These are phyloP conservation scores for Cydia fagiglandana DNA, from an alignment of 1,140 invertebrate species.

Conservation along the genomic window DNA sequence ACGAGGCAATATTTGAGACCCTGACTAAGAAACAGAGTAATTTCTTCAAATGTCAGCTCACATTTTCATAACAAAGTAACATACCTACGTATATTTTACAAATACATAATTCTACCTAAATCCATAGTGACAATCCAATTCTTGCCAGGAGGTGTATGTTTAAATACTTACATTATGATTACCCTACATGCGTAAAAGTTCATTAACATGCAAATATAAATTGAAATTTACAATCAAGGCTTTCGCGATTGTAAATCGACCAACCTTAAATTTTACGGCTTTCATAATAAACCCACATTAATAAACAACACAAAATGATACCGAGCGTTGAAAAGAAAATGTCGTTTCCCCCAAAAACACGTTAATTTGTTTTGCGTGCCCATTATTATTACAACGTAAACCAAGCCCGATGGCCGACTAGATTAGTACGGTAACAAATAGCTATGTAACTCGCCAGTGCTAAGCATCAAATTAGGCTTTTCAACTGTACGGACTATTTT, in stretches of 20 bases:
- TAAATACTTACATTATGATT: neutral
- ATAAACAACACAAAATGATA: slow-evolving; percentile 10
- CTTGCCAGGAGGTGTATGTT: neutral
- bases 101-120: neutral
- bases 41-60: too few species aligned
- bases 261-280: neutral
- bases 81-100: too few species aligned
- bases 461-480: slow-evolving; percentile 18
- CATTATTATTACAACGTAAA: slow-evolving; percentile 35
- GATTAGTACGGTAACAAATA: slow-evolving; percentile 33
- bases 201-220: slow-evolving; percentile 25
- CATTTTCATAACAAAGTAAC: too few species aligned
- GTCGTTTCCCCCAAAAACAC: slow-evolving; percentile 15
- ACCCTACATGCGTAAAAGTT: slow-evolving; percentile 1
- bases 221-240: slow-evolving; percentile 1
- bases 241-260: slow-evolving; percentile 11
- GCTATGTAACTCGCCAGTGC: slow-evolving; percentile 11
- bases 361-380: slow-evolving; percentile 31
- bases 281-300: neutral
- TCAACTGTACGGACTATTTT: neutral
- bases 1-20: too few species aligned
- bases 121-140: neutral
- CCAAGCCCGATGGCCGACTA: slow-evolving; percentile 20
- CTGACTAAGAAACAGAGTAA: too few species aligned
- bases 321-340: neutral